Evolutionary conservation across 2,113 vertebrate genomes (phyloP).

Genomic region (Takifugu flavidus): DNA sequence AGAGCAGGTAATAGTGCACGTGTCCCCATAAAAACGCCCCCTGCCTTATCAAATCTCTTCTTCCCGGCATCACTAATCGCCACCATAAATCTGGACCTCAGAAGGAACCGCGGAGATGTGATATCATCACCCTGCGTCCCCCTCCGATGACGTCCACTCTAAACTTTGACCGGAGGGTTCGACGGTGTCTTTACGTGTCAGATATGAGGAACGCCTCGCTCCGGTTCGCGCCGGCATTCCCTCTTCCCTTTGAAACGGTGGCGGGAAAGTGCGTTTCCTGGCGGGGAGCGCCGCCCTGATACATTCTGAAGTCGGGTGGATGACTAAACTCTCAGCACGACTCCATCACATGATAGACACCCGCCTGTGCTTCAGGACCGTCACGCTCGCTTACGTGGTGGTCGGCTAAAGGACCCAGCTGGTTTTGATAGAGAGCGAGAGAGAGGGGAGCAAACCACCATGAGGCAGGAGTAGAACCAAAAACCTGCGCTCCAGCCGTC

Average conservation of each 20-base stretch:
- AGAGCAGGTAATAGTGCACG: no score
- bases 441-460: slow-evolving; percentile 41
- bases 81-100: slow-evolving; percentile 25
- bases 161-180: slow-evolving; percentile 17
- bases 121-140: slow-evolving; percentile 31
- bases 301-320: slow-evolving; percentile 35
- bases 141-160: slow-evolving; percentile 25
- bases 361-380: slow-evolving; percentile 42
- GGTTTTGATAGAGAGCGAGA: slow-evolving; percentile 60
- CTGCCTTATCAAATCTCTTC: not conserved
- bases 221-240: slow-evolving; percentile 15
- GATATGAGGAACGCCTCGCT: slow-evolving; percentile 32
- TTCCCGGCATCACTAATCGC: not conserved
- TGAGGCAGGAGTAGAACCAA: slow-evolving; percentile 20
- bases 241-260: slow-evolving; percentile 31
- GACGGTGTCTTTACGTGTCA: slow-evolving; percentile 17
- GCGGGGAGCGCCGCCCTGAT: slow-evolving; percentile 29
- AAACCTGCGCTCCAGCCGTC: slow-evolving; percentile 45
- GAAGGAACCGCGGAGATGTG: slow-evolving; percentile 11
- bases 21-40: no score
- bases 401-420: slow-evolving; percentile 65
- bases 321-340: slow-evolving; percentile 47
- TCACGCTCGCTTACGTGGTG: slow-evolving; percentile 62
- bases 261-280: slow-evolving; percentile 33
- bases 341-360: slow-evolving; percentile 49